These are phyloP conservation scores for Polietes domitor DNA, from an alignment of 2,888 invertebrate species.

Conservation along the genomic window DNA sequence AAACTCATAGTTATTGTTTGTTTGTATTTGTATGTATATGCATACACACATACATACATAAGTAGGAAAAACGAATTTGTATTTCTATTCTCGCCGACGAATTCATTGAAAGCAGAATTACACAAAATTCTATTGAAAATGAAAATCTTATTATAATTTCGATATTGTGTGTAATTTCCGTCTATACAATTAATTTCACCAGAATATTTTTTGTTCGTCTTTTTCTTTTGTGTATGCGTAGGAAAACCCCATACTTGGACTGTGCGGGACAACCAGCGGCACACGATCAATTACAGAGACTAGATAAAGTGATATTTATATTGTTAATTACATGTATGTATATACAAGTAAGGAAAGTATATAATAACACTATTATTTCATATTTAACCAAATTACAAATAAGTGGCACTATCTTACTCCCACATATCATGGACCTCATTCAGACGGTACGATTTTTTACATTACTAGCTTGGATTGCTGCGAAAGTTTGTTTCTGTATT, in stretches of 20 bases:
- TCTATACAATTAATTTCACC: conserved; percentile 39
- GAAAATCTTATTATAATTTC: conserved; percentile 48
- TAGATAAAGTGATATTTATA: no score
- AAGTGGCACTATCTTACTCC: no score
- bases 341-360: no score
- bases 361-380: no score
- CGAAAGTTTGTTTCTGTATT: no score
- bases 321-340: no score
- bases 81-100: neutral
- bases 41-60: neutral
- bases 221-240: neutral
- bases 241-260: neutral
- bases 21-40: conserved; percentile 3
- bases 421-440: no score
- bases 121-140: conserved; percentile 41
- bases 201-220: conserved; percentile 1
- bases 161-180: neutral
- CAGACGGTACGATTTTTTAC: no score
- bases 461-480: no score
- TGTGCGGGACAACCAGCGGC: neutral
- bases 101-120: neutral
- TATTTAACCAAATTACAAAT: no score
- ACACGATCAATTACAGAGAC: neutral
- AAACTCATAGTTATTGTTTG: conserved; percentile 50
- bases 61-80: neutral